phyloP scores from a whole-genome alignment of 2,797 vertebrate genomes.

The Gymnoscopelus braueri region DNA sequence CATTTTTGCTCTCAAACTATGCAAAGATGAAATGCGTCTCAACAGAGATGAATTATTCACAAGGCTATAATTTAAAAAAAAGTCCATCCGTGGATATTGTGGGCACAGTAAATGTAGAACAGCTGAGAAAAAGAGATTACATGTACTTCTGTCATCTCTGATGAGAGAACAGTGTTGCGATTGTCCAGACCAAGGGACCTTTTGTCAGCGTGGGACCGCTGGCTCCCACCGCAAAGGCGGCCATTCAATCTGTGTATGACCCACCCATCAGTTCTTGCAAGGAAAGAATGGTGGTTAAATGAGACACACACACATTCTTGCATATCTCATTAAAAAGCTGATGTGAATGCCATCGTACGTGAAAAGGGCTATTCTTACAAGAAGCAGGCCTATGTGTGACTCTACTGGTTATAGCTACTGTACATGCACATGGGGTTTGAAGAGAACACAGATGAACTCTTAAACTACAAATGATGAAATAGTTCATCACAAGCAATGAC shows the following conservation, averaged over 20 bases:
- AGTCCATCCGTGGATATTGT: slow-evolving; percentile 5
- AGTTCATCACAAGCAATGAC: too few species aligned
- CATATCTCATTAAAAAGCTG: background rate
- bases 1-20: background rate
- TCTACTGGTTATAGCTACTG: too few species aligned
- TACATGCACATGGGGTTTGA: too few species aligned
- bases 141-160: slow-evolving; percentile 10
- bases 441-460: too few species aligned
- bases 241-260: slow-evolving; percentile 10
- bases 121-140: slow-evolving; percentile 22
- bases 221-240: slow-evolving; percentile 4
- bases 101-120: slow-evolving; percentile 47
- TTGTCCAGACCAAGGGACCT: slow-evolving; percentile 30
- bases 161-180: slow-evolving; percentile 36
- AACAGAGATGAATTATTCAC: slow-evolving; percentile 52
- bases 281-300: background rate
- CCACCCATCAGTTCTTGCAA: background rate
- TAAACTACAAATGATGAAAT: too few species aligned
- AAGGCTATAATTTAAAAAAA: background rate
- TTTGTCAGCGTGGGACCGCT: slow-evolving; percentile 1
- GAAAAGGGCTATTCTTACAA: background rate
- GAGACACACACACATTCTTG: background rate
- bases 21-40: slow-evolving; percentile 8
- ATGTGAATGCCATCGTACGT: background rate
- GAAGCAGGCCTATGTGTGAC: too few species aligned